phyloP scores from a whole-genome alignment of 1,140 invertebrate species.

The Probaryconus sp. region DNA sequence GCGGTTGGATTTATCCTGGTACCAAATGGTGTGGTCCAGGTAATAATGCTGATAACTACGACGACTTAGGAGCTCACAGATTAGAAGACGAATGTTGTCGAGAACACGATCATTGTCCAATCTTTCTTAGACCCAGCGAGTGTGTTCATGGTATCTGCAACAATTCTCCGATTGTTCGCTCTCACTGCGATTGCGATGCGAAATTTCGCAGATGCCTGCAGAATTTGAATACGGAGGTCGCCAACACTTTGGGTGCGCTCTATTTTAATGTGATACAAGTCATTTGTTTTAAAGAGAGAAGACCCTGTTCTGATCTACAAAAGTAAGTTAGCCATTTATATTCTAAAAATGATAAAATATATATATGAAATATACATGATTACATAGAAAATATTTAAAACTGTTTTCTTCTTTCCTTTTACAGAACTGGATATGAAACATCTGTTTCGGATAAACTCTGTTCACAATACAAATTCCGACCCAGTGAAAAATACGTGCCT shows the following conservation, averaged over 20 bases:
- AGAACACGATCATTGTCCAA: constrained; percentile 86
- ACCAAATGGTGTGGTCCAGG: constrained; percentile 88
- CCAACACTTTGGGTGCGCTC: constrained; percentile 83
- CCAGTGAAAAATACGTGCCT: constrained; percentile 81
- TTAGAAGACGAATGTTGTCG: constrained; percentile 86
- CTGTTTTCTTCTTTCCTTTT: constrained; percentile 53
- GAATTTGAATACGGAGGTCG: constrained; percentile 82
- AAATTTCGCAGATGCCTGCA: constrained; percentile 83
- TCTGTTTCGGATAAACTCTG: constrained; percentile 80
- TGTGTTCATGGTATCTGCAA: constrained; percentile 84
- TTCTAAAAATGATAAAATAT: constrained; percentile 8
- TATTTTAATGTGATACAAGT: constrained; percentile 85
- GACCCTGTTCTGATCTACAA: constrained; percentile 82
- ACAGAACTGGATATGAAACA: constrained; percentile 80
- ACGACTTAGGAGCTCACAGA: constrained; percentile 82
- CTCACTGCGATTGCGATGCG: constrained; percentile 86
- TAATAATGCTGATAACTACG: constrained; percentile 80
- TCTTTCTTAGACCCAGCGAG: constrained; percentile 80
- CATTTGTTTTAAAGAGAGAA: constrained; percentile 83
- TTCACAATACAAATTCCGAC: constrained; percentile 81
- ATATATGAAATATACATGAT: constrained; percentile 1
- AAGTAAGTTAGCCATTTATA: constrained; percentile 77
- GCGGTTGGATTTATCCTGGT: constrained; percentile 79
- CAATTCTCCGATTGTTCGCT: constrained; percentile 83
- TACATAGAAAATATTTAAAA: no score